Conservation (phyloP, 2,797 vertebrate genomes). For the Heliangelus exortis region DNA sequence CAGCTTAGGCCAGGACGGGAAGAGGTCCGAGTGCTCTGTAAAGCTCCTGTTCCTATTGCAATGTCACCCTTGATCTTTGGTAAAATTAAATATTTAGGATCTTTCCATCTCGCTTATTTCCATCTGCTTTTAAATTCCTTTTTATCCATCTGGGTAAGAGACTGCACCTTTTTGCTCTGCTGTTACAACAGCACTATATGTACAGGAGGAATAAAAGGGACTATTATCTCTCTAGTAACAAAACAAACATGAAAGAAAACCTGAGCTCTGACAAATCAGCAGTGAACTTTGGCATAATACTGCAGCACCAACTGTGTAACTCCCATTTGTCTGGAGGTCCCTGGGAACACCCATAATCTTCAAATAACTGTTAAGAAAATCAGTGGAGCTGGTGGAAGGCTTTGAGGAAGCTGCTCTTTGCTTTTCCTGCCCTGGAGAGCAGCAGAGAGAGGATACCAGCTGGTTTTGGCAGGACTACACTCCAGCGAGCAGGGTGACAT, state of each 20-base stretch:
- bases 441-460: neutral
- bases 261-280: constrained; percentile 2
- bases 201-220: constrained; percentile 24
- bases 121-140: neutral
- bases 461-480: constrained; percentile 46
- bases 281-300: constrained; percentile 49
- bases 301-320: neutral
- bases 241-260: constrained; percentile 47
- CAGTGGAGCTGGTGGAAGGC: neutral
- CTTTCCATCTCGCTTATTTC: constrained; percentile 30
- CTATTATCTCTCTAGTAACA: constrained; percentile 32
- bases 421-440: constrained; percentile 22
- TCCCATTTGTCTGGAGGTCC: constrained; percentile 34
- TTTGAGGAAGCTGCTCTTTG: constrained; percentile 23
- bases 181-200: neutral
- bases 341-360: constrained; percentile 44
- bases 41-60: neutral
- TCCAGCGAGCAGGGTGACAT: constrained; percentile 37
- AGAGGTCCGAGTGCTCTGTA: neutral
- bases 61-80: neutral
- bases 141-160: neutral
- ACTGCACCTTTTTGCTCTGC: neutral
- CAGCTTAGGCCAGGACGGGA: neutral
- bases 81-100: constrained; percentile 10
- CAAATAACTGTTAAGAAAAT: constrained; percentile 49